Evolutionary conservation across 2,888 invertebrate genomes (phyloP).

Genomic region (Ceraclea dissimilis): DNA sequence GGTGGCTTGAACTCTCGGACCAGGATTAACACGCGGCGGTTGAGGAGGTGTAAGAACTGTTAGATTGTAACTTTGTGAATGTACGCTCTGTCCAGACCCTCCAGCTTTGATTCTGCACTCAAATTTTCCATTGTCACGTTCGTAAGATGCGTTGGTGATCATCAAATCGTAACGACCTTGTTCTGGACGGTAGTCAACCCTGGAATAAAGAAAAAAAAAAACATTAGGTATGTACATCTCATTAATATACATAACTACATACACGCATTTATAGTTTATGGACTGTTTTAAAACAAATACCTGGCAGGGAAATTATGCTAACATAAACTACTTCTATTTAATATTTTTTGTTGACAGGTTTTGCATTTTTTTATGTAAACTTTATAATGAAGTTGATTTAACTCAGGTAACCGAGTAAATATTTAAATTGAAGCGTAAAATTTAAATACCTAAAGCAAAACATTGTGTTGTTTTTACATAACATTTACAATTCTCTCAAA

Average conservation of each 20-base stretch:
- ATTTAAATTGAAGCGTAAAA: too few species aligned
- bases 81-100: conserved; percentile 75
- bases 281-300: too few species aligned
- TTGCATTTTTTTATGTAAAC: too few species aligned
- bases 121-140: conserved; percentile 84
- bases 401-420: too few species aligned
- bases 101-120: conserved; percentile 82
- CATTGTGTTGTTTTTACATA: too few species aligned
- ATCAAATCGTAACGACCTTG: conserved; percentile 77
- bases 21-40: conserved; percentile 70
- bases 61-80: conserved; percentile 74
- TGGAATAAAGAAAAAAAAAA: conserved; percentile 33
- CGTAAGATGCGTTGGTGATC: conserved; percentile 84
- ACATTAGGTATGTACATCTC: too few species aligned
- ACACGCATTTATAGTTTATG: neutral
- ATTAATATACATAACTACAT: neutral
- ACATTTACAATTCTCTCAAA: too few species aligned
- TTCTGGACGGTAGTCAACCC: conserved; percentile 69
- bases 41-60: conserved; percentile 82
- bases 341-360: too few species aligned
- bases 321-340: too few species aligned
- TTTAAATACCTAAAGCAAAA: too few species aligned
- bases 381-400: too few species aligned
- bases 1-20: conserved; percentile 68
- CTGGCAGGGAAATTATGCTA: too few species aligned